Base-by-base conservation (phyloP, 2,797 vertebrate genomes). In the Platyrinchus mystaceus region DNA sequence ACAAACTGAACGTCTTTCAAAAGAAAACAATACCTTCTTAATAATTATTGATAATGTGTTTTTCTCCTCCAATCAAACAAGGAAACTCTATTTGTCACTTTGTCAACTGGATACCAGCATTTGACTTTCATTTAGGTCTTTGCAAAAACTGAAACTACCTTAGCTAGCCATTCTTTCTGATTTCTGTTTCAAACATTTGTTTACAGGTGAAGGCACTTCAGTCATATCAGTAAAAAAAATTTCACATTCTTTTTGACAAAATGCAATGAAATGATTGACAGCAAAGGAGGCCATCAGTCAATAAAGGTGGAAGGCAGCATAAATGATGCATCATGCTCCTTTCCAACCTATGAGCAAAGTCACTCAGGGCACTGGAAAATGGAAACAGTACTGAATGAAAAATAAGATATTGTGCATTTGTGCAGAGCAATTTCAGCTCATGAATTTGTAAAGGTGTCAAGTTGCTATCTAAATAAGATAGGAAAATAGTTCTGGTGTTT, bases 291-390 rank as follows among this genome's bases (percentile, higher is more conserved):
- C 79, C 58, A 95, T 95, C 94, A 81, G 80, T 96, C 94, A 94
- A 86, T 92, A 87, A 94, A 91, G 50, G 86, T 94, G 76, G 88
- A 93, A 96, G 85, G 16, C 32, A 96, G 41, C 87, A 97, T 94
- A 95, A 97, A 96, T 96, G 93, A 97, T 94, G 90, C 77, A 95
- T 96, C 79, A 91, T 21, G 3, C 67, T 91, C 69, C 69, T 95
- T 74, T 81, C 73, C 78, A 94, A 87, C 83, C 70, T 84, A 52
- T 64, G 52, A 95, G 59, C 75, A 97, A 96, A 96, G 91, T 96
- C 96, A 94, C n/a, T 88, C 14, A 95, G 89, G 79, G 74, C 93
- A 90, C 41, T 66, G 59, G 83, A 86, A 91, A 89, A 79, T 74
- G 43, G 87, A 96, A 95, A 94, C 73, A 39, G 28, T 59, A 60